Conservation (phyloP, 2,797 vertebrate species). For the Morelia viridis region DNA sequence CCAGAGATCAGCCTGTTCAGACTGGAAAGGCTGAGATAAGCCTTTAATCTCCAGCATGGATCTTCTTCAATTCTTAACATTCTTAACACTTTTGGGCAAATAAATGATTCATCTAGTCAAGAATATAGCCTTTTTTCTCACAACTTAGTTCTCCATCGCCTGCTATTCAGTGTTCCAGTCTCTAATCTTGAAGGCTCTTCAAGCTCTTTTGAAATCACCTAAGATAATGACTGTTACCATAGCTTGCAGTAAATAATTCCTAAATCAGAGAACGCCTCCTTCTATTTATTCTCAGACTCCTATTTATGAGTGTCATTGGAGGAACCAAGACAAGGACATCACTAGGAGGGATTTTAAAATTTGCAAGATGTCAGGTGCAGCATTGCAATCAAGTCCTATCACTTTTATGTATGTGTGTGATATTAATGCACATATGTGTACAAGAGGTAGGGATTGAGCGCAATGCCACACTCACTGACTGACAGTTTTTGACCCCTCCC, state of each 20-base stretch:
- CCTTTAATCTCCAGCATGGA: background rate
- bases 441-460: background rate
- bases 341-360: background rate
- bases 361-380: background rate
- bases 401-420: background rate
- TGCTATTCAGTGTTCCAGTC: background rate
- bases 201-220: no score
- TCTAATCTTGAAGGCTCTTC: no score
- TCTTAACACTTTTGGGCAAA: background rate
- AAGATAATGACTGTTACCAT: no score
- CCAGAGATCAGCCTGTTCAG: background rate
- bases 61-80: background rate
- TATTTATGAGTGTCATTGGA: background rate
- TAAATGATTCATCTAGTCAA: background rate
- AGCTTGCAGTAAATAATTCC: background rate
- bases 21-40: background rate
- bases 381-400: background rate
- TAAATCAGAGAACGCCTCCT: background rate
- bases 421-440: background rate
- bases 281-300: background rate
- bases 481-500: background rate
- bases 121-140: background rate
- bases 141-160: background rate
- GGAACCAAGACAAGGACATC: background rate
- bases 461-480: background rate